Base-by-base conservation (phyloP, 2,888 invertebrate species). In the Megastigmus dorsalis region DNA sequence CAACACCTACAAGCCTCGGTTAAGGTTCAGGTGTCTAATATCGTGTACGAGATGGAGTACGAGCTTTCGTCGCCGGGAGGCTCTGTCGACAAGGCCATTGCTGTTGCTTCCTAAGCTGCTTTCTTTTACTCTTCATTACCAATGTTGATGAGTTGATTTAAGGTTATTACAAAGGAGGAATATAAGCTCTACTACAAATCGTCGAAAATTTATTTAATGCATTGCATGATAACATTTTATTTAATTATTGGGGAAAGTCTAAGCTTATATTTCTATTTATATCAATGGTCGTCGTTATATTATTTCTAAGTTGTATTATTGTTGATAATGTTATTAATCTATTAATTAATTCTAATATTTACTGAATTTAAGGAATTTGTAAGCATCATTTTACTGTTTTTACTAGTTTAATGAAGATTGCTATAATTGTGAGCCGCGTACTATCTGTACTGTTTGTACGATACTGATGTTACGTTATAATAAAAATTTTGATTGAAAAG, bases 1-100 rank as follows among this genome's bases (percentile, higher is more conserved):
- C 78, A 76, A 43, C 81, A 82, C 57, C 66, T 84, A 30, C 83
- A 82, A 54, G 82, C 82, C 2, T 62, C 78, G 13, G 77, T 82
- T 43, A 84, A 84, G 77, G 54, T 77, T 0, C 77, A 79, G 20
- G 80, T 84, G 10, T 83, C 81, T 69, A 79, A 80, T 6, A 78
- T 83, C 50, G 79, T 84, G 3, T 78, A 74, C 18, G 81, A 82
- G 13, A 72, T 80, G 4, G 82, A 84, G 52, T 81, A 80, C 72
- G 77, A 78, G 3, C 45, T 82, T n/a, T 79, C 62, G 0, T 78
- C 76, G 4, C 80, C 80, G 3, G 76, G n/a, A n/a, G 55, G 18
- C 1, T 26, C 30, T 3, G 23, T 26, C 20, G 36, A 59, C 10
- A 68, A 41, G 28, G 28, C 38, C 4, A 23, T 65, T 3, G 15